A percentile compares a stretch with the other conserved stretches of the same genome.
Conservation (phyloP, 2,797 vertebrate species). For the Cuniculus paca region DNA sequence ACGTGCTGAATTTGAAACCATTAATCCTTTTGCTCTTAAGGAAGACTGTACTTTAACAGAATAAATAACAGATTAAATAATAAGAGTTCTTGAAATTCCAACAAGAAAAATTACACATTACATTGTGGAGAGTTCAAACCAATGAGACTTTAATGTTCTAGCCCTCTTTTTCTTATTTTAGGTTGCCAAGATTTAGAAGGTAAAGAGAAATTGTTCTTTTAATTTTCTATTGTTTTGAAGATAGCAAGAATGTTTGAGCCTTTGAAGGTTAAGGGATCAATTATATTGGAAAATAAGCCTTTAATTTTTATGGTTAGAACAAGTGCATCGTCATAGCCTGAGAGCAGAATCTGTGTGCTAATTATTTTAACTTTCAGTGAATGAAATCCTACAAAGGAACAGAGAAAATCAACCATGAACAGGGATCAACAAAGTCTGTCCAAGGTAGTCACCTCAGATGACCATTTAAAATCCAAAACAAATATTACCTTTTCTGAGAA, state of each 20-base stretch:
- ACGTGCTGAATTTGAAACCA: slow-evolving; percentile 88
- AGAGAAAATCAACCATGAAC: slow-evolving; percentile 24
- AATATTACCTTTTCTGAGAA: neutral
- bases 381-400: neutral
- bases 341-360: slow-evolving; percentile 54
- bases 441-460: neutral
- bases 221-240: slow-evolving; percentile 70
- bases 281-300: slow-evolving; percentile 72
- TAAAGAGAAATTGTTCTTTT: slow-evolving; percentile 74
- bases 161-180: slow-evolving; percentile 68
- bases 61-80: slow-evolving; percentile 88
- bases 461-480: slow-evolving; percentile 25
- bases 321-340: neutral
- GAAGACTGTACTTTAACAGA: slow-evolving; percentile 87
- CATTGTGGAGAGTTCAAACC: slow-evolving; percentile 69
- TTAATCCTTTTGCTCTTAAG: slow-evolving; percentile 92
- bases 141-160: slow-evolving; percentile 73
- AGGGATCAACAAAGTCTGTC: slow-evolving; percentile 7
- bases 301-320: slow-evolving; percentile 49
- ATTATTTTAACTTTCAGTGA: slow-evolving; percentile 62
- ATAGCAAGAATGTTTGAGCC: slow-evolving; percentile 75
- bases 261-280: slow-evolving; percentile 76
- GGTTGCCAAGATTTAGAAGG: slow-evolving; percentile 79
- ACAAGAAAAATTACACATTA: slow-evolving; percentile 80
- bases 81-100: slow-evolving; percentile 86